Base-by-base conservation (phyloP, 1,140 invertebrate species). In the Anthonomus grandis region DNA sequence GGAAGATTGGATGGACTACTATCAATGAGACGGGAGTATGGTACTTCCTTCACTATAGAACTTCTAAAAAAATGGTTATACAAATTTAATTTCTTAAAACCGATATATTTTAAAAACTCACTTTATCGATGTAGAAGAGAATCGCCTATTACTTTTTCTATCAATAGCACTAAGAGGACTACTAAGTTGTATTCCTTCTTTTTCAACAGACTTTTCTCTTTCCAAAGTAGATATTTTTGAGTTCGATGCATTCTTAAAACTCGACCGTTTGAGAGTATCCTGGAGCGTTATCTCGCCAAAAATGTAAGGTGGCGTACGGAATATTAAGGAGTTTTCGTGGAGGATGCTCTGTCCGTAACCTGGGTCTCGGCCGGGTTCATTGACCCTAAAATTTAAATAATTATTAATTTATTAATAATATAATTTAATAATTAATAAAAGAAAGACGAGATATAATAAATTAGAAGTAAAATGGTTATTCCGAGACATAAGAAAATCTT, bases 301-400 rank as follows among this genome's bases (percentile, higher is more conserved):
- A 62, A 87, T 89, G 64, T 93, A 93, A 0, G 90, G 90, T 0
- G 90, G 88, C 0, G 91, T 91, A 58, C 94, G 88, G 72, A 95
- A 95, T 21, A 97, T 86, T n/a, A 95, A 75, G 69, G 91, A 87
- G 31, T 85, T 85, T 42, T 87, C 84, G 68, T 95, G 89, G 8
- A 98, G 76, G 63, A 97, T 86, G 70, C 94, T 97, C 70, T 97
- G 93, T 2, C 93, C 95, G 73, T 93, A 97, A 0, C 92, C 92
- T 62, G 83, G 83, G 72, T 88, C 86, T 66, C 81, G 80, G 18
- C 81, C 83, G 13, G 78, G 69, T 38, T 83, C 79, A 59, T 83
- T 79, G n/a, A 86, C 79, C 63, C 82, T 81, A 21, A 67, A 63
- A 58, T 46, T 52, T 55, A 51, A 34, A n/a, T 17, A 4, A 39